Base-by-base conservation (phyloP, 2,797 vertebrate genomes). In the Hephaestus fuliginosus region DNA sequence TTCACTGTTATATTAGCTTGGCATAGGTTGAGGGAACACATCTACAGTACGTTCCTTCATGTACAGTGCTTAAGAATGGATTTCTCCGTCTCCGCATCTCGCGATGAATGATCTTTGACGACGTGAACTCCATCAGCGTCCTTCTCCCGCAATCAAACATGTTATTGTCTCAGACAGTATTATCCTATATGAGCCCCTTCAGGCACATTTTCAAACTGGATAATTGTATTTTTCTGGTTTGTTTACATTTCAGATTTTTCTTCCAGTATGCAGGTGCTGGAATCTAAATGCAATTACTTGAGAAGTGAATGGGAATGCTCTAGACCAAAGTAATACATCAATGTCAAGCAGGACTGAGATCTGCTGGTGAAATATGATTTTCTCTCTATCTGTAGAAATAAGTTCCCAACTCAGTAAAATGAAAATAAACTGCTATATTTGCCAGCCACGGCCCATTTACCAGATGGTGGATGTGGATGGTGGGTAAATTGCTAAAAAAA, bases 291-390 rank as follows among this genome's bases (percentile, higher is more conserved):
- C 75, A 90, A 88, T 93, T 91, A 93, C 80, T 33, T 30, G 69
- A 69, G 80, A 65, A 65, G 80, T 85, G 84, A 86, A 87, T 71
- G 78, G 71, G 83, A 89, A 88, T 78, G 84, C 76, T 84, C 56
- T 36, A 68, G 62, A 87, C 81, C 80, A 75, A 78, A 87, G 91
- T 81, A 85, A 94, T 93, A 87, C 70, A 93, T 94, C 92, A 94
- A 48, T 83, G 92, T 91, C 90, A 88, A 44, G 72, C 70, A 74
- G 83, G 74, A 87, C 85, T 81, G 81, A 88, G 78, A 81, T 88
- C 79, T 83, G 71, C 83, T 68, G 73, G 63, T 80, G 86, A 88
- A 90, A 93, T 92, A 79, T 83, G 84, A 84, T 91, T 65, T 92
- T 85, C 86, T 85, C 80, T 86, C 81, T 86, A 82, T 86, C 58